Conservation (phyloP, 2,797 vertebrate genomes). For the Lepilemur ruficaudatus region DNA sequence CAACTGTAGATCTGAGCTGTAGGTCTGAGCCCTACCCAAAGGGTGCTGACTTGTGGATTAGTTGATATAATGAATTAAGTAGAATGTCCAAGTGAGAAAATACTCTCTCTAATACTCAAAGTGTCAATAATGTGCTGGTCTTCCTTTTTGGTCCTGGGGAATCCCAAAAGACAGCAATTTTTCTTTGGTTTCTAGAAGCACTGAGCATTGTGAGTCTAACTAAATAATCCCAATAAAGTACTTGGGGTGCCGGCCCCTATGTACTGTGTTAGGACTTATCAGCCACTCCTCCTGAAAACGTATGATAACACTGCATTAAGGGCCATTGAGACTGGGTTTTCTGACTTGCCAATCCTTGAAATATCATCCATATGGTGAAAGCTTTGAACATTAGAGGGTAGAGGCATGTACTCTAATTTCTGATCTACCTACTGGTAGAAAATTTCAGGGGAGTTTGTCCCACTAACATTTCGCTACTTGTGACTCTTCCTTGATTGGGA, state of each 20-base stretch:
- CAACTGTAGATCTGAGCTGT: no score
- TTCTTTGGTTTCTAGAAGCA: background rate
- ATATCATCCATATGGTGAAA: background rate
- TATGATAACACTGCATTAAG: background rate
- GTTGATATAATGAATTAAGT: background rate
- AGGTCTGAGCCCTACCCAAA: background rate
- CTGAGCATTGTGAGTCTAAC: background rate
- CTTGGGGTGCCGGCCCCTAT: accelerated
- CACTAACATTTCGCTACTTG: background rate
- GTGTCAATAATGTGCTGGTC: background rate
- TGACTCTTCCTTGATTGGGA: background rate
- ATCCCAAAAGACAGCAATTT: background rate
- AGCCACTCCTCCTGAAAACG: background rate
- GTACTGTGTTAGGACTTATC: background rate
- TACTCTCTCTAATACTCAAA: background rate
- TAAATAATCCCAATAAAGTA: background rate
- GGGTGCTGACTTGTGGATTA: background rate
- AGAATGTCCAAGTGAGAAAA: background rate
- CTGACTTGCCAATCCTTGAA: background rate
- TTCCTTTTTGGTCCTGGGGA: background rate
- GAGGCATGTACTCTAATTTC: background rate
- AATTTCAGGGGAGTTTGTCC: background rate
- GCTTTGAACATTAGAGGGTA: background rate
- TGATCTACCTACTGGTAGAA: background rate
- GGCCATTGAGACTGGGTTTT: background rate